Conservation (phyloP, 1,140 invertebrate genomes). For the Orchesella cincta region DNA sequence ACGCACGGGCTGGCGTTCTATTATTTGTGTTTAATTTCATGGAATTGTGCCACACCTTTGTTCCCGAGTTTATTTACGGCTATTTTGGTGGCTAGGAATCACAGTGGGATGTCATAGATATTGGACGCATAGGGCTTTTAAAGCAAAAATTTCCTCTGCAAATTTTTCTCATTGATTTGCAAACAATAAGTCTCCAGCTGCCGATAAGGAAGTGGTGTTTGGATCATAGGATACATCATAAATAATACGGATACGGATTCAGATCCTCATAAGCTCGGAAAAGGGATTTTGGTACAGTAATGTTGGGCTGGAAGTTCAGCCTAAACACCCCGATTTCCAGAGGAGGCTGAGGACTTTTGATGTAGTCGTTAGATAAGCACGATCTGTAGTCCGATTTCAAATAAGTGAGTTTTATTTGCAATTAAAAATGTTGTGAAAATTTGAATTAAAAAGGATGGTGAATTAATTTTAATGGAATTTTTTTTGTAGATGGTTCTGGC, state of each 20-base stretch:
- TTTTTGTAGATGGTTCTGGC: no score
- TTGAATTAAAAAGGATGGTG: no score
- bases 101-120: constrained; percentile 85
- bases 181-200: background rate
- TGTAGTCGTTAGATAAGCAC: no score
- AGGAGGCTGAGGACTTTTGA: no score
- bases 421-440: constrained; percentile 54
- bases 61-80: background rate
- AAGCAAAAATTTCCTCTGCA: constrained; percentile 69
- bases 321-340: no score
- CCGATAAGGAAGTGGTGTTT: background rate
- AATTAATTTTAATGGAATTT: no score
- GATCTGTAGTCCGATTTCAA: no score
- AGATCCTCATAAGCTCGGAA: background rate
- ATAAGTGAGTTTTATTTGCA: constrained; percentile 58
- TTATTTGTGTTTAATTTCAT: no score
- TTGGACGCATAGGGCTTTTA: constrained; percentile 84
- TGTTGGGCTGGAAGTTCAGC: background rate
- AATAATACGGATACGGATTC: constrained; percentile 3
- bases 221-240: constrained; percentile 4
- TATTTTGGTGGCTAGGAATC: constrained; percentile 67
- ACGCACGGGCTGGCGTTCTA: no score
- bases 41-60: no score
- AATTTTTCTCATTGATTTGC: constrained; percentile 62
- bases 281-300: background rate